Evolutionary conservation across 2,888 invertebrate species (phyloP).

Genomic region (Eurytoma californica): DNA sequence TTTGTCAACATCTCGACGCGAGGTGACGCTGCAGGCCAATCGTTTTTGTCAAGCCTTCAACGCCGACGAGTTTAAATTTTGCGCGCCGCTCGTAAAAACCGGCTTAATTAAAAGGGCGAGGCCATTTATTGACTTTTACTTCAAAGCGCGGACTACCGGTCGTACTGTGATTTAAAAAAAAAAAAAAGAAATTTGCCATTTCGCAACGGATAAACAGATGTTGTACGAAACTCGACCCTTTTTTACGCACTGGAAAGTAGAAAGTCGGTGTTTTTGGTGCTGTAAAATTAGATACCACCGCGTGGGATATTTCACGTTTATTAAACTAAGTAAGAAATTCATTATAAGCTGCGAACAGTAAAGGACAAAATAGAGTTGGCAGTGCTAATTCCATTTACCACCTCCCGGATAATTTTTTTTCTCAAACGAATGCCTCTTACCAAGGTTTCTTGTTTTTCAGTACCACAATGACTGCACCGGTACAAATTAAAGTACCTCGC

Average conservation of each 20-base stretch:
- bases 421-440: no score
- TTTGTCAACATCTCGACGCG: slow-evolving; percentile 55
- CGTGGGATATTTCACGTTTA: no score
- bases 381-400: no score
- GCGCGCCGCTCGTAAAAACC: slow-evolving; percentile 43
- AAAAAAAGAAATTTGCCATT: slow-evolving; percentile 21
- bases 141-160: slow-evolving; percentile 34
- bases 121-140: slow-evolving; percentile 49
- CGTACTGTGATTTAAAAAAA: slow-evolving; percentile 33
- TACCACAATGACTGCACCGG: no score
- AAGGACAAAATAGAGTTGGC: no score
- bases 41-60: slow-evolving; percentile 49
- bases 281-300: no score
- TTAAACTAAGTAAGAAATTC: no score
- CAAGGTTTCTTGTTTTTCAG: no score
- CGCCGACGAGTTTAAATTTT: slow-evolving; percentile 48
- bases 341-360: no score
- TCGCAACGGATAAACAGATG: slow-evolving; percentile 26
- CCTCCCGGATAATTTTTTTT: no score
- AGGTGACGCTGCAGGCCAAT: slow-evolving; percentile 38
- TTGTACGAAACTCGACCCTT: neutral
- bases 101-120: slow-evolving; percentile 54
- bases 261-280: neutral
- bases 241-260: neutral
- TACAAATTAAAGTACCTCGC: neutral